A percentile compares a stretch with the other conserved stretches of the same genome.
Conservation (phyloP, 2,797 vertebrate species). For the Centroberyx gerrardi region DNA sequence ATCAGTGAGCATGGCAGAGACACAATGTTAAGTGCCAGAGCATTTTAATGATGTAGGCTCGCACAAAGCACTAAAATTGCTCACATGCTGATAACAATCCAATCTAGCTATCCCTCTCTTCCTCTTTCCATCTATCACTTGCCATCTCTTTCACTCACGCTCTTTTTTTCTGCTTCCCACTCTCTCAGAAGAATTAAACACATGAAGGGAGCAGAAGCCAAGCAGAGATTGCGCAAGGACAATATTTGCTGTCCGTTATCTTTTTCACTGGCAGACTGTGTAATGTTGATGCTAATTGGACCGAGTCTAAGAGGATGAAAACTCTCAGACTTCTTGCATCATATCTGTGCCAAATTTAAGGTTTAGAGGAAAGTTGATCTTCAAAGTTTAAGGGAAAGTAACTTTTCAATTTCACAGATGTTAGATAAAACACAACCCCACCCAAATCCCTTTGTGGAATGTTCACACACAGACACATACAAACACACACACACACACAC, state of each 20-base stretch:
- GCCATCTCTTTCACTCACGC: slow-evolving; percentile 32
- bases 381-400: slow-evolving; percentile 63
- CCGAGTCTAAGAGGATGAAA: slow-evolving; percentile 77
- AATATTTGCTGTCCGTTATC: slow-evolving; percentile 72
- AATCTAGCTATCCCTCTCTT: slow-evolving; percentile 27
- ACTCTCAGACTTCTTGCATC: slow-evolving; percentile 59
- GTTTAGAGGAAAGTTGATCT: slow-evolving; percentile 65
- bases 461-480: slow-evolving; percentile 18
- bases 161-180: slow-evolving; percentile 7
- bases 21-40: slow-evolving; percentile 20
- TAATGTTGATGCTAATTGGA: slow-evolving; percentile 76
- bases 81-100: slow-evolving; percentile 61
- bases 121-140: slow-evolving; percentile 31
- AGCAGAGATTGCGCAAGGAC: slow-evolving; percentile 61
- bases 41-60: slow-evolving; percentile 38
- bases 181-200: slow-evolving; percentile 57
- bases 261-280: slow-evolving; percentile 71
- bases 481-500: slow-evolving; percentile 10
- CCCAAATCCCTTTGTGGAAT: slow-evolving; percentile 21
- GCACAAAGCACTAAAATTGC: slow-evolving; percentile 42
- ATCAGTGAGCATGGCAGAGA: not conserved
- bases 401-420: slow-evolving; percentile 74
- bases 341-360: slow-evolving; percentile 67
- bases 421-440: slow-evolving; percentile 47
- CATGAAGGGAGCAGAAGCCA: slow-evolving; percentile 51